Percentiles rank a stretch among this genome's conserved stretches.
These are phyloP conservation scores for Athrips mouffetella DNA, from an alignment of 2,888 invertebrate genomes.

Conservation along the genomic window DNA sequence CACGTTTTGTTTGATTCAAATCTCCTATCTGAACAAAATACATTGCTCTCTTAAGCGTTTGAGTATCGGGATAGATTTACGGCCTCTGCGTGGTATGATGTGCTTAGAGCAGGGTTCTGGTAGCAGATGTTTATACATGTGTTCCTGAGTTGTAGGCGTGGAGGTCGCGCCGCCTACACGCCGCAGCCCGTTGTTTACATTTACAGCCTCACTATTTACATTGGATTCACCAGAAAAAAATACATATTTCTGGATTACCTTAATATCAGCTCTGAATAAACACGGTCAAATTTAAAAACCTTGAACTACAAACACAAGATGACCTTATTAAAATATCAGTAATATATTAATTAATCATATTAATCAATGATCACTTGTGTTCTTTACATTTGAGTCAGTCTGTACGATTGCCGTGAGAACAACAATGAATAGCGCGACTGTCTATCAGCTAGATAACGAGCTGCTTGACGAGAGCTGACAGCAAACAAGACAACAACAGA, in stretches of 20 bases:
- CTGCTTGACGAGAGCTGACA: slow-evolving; percentile 15
- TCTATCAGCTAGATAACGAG: slow-evolving; percentile 11
- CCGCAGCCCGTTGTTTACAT: slow-evolving; percentile 47
- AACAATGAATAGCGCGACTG: slow-evolving; percentile 1
- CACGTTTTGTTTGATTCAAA: no score
- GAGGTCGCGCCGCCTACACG: slow-evolving; percentile 58
- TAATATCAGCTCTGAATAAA: not conserved
- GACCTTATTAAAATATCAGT: not conserved
- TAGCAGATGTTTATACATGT: slow-evolving; percentile 63
- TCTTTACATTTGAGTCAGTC: slow-evolving; percentile 1
- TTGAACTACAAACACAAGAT: not conserved
- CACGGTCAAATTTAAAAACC: not conserved
- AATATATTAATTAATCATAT: not conserved
- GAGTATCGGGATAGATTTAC: slow-evolving; percentile 12
- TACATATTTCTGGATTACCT: not conserved
- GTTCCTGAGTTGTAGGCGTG: slow-evolving; percentile 60
- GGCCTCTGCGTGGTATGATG: slow-evolving; percentile 22
- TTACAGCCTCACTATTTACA: slow-evolving; percentile 44
- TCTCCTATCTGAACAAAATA: no score
- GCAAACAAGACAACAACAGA: slow-evolving; percentile 23
- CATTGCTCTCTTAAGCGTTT: slow-evolving; percentile 1
- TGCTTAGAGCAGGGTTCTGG: slow-evolving; percentile 44
- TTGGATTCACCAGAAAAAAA: slow-evolving; percentile 45
- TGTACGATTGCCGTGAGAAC: slow-evolving; percentile 3
- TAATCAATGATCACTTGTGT: not conserved